phyloP scores from a whole-genome alignment of 2,797 vertebrate species.

The Graptemys geographica region DNA sequence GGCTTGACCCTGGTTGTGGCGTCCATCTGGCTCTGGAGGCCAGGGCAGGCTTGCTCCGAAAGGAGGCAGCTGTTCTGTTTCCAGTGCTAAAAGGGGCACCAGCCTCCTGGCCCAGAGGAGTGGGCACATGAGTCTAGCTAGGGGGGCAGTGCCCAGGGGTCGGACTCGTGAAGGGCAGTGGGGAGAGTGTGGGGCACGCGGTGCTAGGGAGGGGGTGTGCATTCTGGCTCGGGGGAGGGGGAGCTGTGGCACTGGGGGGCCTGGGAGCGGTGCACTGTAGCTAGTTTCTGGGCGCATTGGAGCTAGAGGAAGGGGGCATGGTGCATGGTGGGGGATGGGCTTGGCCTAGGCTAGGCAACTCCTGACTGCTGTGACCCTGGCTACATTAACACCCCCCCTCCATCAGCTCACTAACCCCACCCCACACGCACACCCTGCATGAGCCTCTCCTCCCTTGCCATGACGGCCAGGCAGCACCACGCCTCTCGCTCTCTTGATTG shows the following conservation, averaged over 20 bases:
- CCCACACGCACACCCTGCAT: slow-evolving; percentile 28
- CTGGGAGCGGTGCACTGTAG: neutral
- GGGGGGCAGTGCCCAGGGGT: neutral
- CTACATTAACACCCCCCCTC: slow-evolving; percentile 27
- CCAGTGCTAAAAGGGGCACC: neutral
- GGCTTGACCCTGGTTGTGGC: too few species aligned
- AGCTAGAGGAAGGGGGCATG: neutral
- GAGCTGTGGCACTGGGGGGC: neutral
- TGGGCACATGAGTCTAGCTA: neutral
- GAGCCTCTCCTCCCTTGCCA: slow-evolving; percentile 65
- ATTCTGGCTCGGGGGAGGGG: neutral
- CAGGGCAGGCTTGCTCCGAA: neutral
- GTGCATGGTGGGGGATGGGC: neutral
- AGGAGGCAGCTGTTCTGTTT: neutral
- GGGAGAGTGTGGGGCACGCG: neutral
- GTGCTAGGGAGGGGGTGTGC: neutral
- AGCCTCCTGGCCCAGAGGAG: neutral
- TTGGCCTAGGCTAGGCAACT: neutral
- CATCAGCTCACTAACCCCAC: slow-evolving; percentile 1
- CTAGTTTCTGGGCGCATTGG: neutral
- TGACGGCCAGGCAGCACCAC: slow-evolving; percentile 71
- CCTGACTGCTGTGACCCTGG: neutral
- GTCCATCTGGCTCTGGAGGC: neutral
- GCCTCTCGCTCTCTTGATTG: slow-evolving; percentile 79
- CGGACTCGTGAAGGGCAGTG: neutral